phyloP scores from a whole-genome alignment of 2,797 vertebrate species.

The Sebastes itinus region DNA sequence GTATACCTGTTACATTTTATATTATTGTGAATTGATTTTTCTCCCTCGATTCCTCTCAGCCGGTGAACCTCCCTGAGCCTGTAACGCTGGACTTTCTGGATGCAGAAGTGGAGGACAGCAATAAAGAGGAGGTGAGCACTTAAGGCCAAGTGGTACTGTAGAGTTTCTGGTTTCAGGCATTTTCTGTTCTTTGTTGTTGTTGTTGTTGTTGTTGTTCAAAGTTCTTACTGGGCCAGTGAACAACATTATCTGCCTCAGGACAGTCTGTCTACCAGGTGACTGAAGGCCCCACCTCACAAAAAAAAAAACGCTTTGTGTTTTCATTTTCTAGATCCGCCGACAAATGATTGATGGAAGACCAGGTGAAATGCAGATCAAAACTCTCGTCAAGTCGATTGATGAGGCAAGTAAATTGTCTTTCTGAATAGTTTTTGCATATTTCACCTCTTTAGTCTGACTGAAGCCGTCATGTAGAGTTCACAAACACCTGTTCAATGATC shows the following conservation, averaged over 20 bases:
- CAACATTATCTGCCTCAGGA: constrained; percentile 4
- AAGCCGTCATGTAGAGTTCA: background rate
- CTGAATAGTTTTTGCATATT: background rate
- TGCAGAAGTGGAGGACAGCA: constrained; percentile 94
- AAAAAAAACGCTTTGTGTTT: constrained; percentile 8
- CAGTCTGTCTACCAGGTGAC: background rate
- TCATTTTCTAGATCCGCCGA: constrained; percentile 87
- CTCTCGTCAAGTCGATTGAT: constrained; percentile 93
- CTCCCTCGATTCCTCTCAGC: constrained; percentile 72
- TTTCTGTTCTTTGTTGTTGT: constrained; percentile 24
- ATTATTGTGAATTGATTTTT: background rate
- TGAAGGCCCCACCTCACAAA: background rate
- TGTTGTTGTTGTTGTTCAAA: background rate
- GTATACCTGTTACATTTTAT: background rate
- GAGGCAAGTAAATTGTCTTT: constrained; percentile 81
- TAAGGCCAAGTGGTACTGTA: background rate
- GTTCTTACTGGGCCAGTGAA: constrained; percentile 17
- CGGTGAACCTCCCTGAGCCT: constrained; percentile 93
- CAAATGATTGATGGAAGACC: constrained; percentile 95
- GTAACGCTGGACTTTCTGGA: constrained; percentile 97
- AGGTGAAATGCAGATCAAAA: constrained; percentile 92
- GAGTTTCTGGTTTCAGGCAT: constrained; percentile 21
- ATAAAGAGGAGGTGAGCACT: constrained; percentile 91
- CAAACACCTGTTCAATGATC: background rate
- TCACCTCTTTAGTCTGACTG: background rate